phyloP scores from a whole-genome alignment of 2,888 invertebrate species.

The Drosophila putrida region DNA sequence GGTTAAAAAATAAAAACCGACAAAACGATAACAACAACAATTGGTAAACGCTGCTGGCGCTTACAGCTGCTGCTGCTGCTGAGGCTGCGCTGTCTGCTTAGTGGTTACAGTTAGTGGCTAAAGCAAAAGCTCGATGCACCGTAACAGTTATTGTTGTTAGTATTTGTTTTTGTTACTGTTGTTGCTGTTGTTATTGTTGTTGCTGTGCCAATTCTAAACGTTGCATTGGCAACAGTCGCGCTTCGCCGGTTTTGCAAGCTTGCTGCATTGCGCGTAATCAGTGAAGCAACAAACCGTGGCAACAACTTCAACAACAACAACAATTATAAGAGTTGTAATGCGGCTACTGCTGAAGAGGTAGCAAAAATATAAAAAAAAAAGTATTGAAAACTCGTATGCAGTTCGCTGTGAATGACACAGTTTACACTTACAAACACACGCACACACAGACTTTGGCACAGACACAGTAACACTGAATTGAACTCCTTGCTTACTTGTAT shows the following conservation, averaged over 20 bases:
- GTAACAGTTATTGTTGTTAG: slow-evolving; percentile 67
- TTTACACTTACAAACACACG: slow-evolving; percentile 57
- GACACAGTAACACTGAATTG: slow-evolving; percentile 11
- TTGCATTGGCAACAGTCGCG: slow-evolving; percentile 81
- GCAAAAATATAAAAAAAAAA: slow-evolving; percentile 30
- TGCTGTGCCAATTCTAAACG: slow-evolving; percentile 80
- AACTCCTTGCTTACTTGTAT: slow-evolving; percentile 63
- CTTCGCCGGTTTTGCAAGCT: slow-evolving; percentile 79
- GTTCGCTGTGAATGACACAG: slow-evolving; percentile 77
- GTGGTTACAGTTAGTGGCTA: slow-evolving; percentile 62
- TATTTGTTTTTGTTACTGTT: slow-evolving; percentile 22
- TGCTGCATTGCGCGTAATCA: slow-evolving; percentile 80
- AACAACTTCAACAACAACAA: slow-evolving; percentile 42
- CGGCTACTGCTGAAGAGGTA: slow-evolving; percentile 59
- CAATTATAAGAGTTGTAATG: slow-evolving; percentile 47
- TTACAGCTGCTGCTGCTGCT: slow-evolving; percentile 30
- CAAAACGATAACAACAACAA: slow-evolving; percentile 47
- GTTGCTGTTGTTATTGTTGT: slow-evolving; percentile 45
- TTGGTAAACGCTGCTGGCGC: slow-evolving; percentile 29
- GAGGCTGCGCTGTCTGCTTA: slow-evolving; percentile 32
- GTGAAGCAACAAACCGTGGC: slow-evolving; percentile 82
- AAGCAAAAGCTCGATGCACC: slow-evolving; percentile 63
- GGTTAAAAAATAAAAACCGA: slow-evolving; percentile 62
- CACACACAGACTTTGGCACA: slow-evolving; percentile 14
- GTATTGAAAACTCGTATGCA: slow-evolving; percentile 71